Base-by-base conservation (phyloP, 2,888 invertebrate genomes). In the Rhagophthalmus giganteus region DNA sequence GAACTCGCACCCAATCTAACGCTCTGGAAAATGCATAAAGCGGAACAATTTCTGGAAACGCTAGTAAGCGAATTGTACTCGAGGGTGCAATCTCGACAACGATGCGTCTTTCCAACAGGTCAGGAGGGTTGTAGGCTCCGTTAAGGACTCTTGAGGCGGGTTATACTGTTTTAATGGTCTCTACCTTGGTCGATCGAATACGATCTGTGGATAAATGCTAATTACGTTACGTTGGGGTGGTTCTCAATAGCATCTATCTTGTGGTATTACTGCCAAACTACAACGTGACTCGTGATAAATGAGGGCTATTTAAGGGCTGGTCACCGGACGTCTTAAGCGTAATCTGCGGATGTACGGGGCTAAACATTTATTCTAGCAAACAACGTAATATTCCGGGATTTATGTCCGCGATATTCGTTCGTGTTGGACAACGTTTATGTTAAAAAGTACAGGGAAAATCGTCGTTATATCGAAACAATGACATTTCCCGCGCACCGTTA, bases 21-120 rank as follows among this genome's bases (percentile, higher is more conserved):
- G 46, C 59, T 54, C 56, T 57, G 61, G 59, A 63, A 63, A 62
- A 61, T 61, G 61, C 61, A 61, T 62, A 60, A 63, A 60, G 61
- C 61, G 63, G 61, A 63, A 63, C 63, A 63, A 63, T 63, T 63
- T 54, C 59, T 54, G 45, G 50, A 58, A 55, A 57, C 58, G 58
- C 57, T 56, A 55, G 57, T 57, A 52, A 50, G 56, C 42, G 58
- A 63, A 63, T 61, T 57, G 53, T 58, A 59, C 64, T 59, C 64
- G 28, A 16, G 64, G 60, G 64, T 45, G 54, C 60, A 48, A 58
- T 63, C 57, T 35, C 39, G 45, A 52, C 55, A 62, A 59, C 57
- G 61, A 61, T 61, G 61, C 61, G 60, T 61, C 52, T 54, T 60
- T 62, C 58, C 61, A 58, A 59, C 61, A 62, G 62, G 61, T 62